Conservation (phyloP, 2,888 invertebrate species). For the Tiliacea citrago region DNA sequence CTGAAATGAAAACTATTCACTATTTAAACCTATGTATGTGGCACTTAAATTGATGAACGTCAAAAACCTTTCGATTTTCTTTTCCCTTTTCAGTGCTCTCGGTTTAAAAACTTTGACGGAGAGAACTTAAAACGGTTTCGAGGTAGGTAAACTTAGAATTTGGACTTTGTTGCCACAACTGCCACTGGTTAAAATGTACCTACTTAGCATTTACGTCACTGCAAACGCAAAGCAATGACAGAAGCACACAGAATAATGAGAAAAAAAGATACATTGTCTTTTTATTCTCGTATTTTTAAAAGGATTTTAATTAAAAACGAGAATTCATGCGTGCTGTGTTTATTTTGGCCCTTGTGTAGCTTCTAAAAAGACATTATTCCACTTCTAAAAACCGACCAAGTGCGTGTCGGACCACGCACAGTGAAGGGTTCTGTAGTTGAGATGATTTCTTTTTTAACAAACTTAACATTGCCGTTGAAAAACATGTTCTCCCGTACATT, state of each 20-base stretch:
- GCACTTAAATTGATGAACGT: slow-evolving; percentile 1
- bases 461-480: too few species aligned
- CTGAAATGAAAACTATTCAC: background rate
- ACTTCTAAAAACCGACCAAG: background rate
- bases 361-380: background rate
- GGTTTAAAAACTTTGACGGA: slow-evolving; percentile 24
- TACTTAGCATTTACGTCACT: slow-evolving; percentile 26
- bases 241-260: background rate
- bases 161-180: slow-evolving; percentile 22
- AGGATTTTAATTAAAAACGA: background rate
- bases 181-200: slow-evolving; percentile 13
- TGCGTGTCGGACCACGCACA: too few species aligned
- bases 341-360: background rate
- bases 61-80: slow-evolving; percentile 2
- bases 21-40: background rate
- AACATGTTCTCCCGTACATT: too few species aligned
- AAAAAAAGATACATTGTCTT: slow-evolving; percentile 6
- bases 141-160: slow-evolving; percentile 32
- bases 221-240: slow-evolving; percentile 15
- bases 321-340: background rate
- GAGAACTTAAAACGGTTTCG: slow-evolving; percentile 35
- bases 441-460: too few species aligned
- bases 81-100: slow-evolving; percentile 5
- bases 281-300: background rate
- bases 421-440: too few species aligned